Conservation (phyloP, 2,113 vertebrate species). For the Heterochromis multidens region DNA sequence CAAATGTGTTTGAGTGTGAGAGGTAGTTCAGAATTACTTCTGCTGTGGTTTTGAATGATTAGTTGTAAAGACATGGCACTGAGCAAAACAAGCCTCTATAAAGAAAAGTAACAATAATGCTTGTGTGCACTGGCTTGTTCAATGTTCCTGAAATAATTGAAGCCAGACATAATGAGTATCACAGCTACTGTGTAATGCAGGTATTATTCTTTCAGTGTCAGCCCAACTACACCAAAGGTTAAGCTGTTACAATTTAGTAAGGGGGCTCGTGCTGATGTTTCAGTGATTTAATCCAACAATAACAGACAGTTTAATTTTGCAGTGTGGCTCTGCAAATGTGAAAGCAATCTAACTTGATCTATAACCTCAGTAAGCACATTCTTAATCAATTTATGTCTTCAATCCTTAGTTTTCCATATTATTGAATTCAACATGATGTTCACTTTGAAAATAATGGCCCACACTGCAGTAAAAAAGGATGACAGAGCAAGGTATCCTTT, state of each 20-base stretch:
- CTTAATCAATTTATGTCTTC: not conserved
- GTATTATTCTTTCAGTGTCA: not conserved
- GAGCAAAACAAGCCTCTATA: not conserved
- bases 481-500: not conserved
- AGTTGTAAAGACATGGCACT: not conserved
- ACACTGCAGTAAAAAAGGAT: not conserved
- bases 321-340: not conserved
- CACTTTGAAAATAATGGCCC: not conserved
- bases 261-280: not conserved
- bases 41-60: not conserved
- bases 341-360: not conserved
- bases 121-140: not conserved
- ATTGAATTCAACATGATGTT: not conserved
- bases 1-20: accelerated
- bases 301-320: not conserved
- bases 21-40: not conserved
- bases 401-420: not conserved
- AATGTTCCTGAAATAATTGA: not conserved
- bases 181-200: not conserved
- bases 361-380: not conserved
- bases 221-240: not conserved
- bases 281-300: not conserved
- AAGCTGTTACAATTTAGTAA: not conserved
- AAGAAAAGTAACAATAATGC: not conserved
- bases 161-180: not conserved